These are phyloP conservation scores for Dendrocincla tyrannina DNA, from an alignment of 2,797 vertebrate species.

Conservation along the genomic window DNA sequence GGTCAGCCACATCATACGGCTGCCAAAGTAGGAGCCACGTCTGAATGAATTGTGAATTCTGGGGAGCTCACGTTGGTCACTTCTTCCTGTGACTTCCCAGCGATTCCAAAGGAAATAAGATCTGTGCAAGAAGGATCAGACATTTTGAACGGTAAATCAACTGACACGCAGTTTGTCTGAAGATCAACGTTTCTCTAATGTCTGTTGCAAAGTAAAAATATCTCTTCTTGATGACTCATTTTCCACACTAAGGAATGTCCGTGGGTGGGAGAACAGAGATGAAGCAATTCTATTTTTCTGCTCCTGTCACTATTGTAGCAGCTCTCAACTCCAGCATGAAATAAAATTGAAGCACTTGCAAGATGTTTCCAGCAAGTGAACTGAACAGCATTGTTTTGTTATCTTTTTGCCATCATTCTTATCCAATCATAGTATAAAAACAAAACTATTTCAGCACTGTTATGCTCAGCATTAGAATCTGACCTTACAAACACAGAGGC, in stretches of 20 bases:
- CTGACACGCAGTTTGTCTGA: not conserved
- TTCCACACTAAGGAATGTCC: constrained; percentile 22
- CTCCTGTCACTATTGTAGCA: constrained; percentile 12
- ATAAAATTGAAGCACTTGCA: not conserved
- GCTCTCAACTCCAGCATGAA: constrained; percentile 16
- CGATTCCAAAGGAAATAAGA: not conserved
- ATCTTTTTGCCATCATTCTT: not conserved
- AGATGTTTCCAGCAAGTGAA: constrained; percentile 15
- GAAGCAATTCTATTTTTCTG: constrained; percentile 35
- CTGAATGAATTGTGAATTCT: not conserved
- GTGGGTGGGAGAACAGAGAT: constrained; percentile 49
- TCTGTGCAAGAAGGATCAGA: not conserved
- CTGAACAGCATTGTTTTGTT: not conserved
- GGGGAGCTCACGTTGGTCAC: not conserved
- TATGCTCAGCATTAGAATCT: not conserved
- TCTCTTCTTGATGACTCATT: constrained; percentile 56
- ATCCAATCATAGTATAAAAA: not conserved
- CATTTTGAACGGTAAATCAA: not conserved
- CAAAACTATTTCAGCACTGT: not conserved
- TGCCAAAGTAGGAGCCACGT: not conserved
- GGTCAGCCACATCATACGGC: not conserved
- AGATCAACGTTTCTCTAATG: constrained; percentile 8
- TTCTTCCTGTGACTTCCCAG: not conserved
- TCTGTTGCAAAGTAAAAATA: constrained; percentile 58
- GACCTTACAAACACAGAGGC: not conserved